A percentile compares a stretch with the other conserved stretches of the same genome.
These are phyloP conservation scores for Hyalella azteca DNA, from an alignment of 2,888 invertebrate genomes.

Conservation along the genomic window DNA sequence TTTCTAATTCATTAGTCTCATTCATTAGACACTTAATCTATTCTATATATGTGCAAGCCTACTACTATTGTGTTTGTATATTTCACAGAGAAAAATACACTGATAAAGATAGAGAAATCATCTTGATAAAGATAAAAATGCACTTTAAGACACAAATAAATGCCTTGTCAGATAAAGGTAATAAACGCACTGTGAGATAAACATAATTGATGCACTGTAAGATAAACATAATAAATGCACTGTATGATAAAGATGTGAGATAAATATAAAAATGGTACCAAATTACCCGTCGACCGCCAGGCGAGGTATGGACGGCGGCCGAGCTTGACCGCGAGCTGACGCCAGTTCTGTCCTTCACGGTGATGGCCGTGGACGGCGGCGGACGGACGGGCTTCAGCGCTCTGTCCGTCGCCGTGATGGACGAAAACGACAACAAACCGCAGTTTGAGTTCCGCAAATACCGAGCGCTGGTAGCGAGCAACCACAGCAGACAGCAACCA, in stretches of 20 bases:
- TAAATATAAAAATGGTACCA: no score
- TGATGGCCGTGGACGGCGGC: conserved; percentile 89
- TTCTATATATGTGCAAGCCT: no score
- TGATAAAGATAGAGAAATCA: no score
- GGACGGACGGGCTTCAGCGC: conserved; percentile 75
- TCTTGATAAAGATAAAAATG: no score
- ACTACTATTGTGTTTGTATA: no score
- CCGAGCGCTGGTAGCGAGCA: conserved; percentile 78
- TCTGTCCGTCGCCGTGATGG: conserved; percentile 72
- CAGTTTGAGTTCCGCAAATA: conserved; percentile 64
- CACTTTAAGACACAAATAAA: not conserved
- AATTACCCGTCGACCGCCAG: conserved; percentile 25
- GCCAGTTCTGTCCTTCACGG: conserved; percentile 83
- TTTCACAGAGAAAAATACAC: no score
- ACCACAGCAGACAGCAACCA: conserved; percentile 81
- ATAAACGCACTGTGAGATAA: not conserved
- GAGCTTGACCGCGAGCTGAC: conserved; percentile 83
- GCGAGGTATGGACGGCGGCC: conserved; percentile 76
- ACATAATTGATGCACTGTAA: no score
- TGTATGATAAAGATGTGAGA: no score
- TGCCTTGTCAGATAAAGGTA: not conserved
- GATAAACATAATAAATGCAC: no score
- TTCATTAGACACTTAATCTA: no score
- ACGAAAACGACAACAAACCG: conserved; percentile 75
- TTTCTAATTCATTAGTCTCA: no score